These are phyloP conservation scores for Lerista edwardsae DNA, from an alignment of 2,797 vertebrate species.

Conservation along the genomic window DNA sequence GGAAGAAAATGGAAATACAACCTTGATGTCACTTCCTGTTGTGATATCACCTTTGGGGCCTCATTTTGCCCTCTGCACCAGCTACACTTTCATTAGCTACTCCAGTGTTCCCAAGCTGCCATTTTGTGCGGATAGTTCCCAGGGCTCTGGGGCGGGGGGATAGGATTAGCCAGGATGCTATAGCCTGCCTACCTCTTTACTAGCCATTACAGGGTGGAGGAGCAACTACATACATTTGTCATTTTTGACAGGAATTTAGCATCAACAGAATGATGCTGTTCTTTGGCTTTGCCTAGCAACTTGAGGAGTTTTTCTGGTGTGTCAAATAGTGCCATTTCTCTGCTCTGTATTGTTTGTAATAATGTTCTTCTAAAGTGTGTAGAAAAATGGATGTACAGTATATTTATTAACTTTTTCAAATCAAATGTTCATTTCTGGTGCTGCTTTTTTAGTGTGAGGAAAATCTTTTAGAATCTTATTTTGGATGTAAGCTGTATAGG, in stretches of 20 bases:
- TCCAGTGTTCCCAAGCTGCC: too few species aligned
- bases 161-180: too few species aligned
- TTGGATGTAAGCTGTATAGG: slow-evolving; percentile 30
- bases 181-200: too few species aligned
- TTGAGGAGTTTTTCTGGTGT: slow-evolving; percentile 10
- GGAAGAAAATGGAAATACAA: too few species aligned
- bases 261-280: too few species aligned
- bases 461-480: slow-evolving; percentile 15
- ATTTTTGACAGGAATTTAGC: neutral
- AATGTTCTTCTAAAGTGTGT: neutral
- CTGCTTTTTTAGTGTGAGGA: neutral
- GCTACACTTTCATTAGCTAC: too few species aligned
- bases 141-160: too few species aligned
- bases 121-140: too few species aligned
- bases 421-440: neutral
- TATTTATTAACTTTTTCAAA: neutral
- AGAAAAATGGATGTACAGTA: neutral
- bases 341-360: neutral
- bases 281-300: neutral
- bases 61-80: too few species aligned
- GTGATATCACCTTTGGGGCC: too few species aligned
- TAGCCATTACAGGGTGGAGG: too few species aligned
- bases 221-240: neutral
- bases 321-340: slow-evolving; percentile 5
- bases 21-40: too few species aligned